These are phyloP conservation scores for Sceloporus tristichus DNA, from an alignment of 2,113 vertebrate species.

Conservation along the genomic window DNA sequence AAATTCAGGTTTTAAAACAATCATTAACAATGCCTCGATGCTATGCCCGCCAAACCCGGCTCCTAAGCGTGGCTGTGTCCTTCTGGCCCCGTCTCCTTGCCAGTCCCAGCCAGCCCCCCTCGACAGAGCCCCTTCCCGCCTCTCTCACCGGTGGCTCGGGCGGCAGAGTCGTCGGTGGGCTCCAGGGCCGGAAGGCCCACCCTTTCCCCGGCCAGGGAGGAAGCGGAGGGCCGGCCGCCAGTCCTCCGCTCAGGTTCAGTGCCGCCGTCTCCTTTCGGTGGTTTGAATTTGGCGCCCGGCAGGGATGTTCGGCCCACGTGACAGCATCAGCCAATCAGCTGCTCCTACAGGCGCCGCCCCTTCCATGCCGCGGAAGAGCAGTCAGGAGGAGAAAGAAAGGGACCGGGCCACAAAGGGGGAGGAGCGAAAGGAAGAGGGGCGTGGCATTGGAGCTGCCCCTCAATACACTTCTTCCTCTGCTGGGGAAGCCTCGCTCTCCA, in stretches of 20 bases:
- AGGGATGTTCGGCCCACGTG: neutral
- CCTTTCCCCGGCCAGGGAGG: neutral
- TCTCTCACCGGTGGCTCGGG: neutral
- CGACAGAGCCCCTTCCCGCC: neutral
- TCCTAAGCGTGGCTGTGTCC: too few relatives aligned
- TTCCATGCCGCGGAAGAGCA: too few relatives aligned
- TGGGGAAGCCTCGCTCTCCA: too few relatives aligned
- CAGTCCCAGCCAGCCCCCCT: too few relatives aligned
- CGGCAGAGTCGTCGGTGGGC: too few relatives aligned
- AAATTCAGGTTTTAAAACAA: too few relatives aligned
- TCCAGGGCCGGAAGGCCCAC: too few relatives aligned
- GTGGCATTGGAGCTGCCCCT: too few relatives aligned
- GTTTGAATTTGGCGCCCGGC: constrained; percentile 4
- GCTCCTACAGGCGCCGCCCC: neutral
- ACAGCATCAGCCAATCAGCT: neutral
- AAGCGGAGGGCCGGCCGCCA: neutral
- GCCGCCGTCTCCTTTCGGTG: neutral
- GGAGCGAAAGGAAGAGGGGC: too few relatives aligned
- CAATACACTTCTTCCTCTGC: too few relatives aligned
- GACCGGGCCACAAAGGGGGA: neutral
- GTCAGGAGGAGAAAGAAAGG: neutral
- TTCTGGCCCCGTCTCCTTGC: neutral
- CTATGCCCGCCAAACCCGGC: too few relatives aligned
- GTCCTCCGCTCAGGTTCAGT: neutral
- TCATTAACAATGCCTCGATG: too few relatives aligned